phyloP scores from a whole-genome alignment of 2,113 vertebrate species.

The Indicator maculatus region DNA sequence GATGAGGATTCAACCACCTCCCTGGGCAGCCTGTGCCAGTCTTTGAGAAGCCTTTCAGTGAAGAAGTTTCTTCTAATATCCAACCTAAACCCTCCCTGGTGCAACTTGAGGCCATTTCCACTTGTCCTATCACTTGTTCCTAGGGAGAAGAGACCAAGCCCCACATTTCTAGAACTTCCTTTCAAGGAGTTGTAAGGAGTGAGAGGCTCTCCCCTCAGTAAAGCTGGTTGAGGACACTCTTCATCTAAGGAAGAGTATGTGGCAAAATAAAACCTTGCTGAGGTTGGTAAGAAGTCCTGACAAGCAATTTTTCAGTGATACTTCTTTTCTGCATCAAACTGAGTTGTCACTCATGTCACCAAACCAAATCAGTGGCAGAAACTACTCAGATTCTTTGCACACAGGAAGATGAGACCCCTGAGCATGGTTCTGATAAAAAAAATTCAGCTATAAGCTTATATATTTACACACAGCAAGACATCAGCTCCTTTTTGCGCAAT shows the following conservation, averaged over 20 bases:
- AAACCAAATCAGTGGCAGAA: neutral
- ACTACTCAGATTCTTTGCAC: neutral
- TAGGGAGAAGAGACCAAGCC: too few species aligned
- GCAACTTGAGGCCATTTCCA: too few species aligned
- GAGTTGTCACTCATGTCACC: neutral
- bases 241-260: neutral
- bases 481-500: neutral
- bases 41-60: too few species aligned
- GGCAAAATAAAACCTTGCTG: neutral
- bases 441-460: rapidly evolving
- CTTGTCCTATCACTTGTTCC: too few species aligned
- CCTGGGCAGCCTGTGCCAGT: too few species aligned
- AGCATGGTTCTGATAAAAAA: neutral
- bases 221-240: neutral
- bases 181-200: too few species aligned
- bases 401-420: too few species aligned
- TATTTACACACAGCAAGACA: neutral
- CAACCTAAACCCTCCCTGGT: too few species aligned
- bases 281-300: neutral
- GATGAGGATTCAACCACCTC: too few species aligned
- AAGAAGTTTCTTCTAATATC: too few species aligned
- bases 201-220: too few species aligned
- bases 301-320: neutral
- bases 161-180: too few species aligned
- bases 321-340: neutral